These are phyloP conservation scores for Orthosia incerta DNA, from an alignment of 2,888 invertebrate genomes.

Conservation along the genomic window DNA sequence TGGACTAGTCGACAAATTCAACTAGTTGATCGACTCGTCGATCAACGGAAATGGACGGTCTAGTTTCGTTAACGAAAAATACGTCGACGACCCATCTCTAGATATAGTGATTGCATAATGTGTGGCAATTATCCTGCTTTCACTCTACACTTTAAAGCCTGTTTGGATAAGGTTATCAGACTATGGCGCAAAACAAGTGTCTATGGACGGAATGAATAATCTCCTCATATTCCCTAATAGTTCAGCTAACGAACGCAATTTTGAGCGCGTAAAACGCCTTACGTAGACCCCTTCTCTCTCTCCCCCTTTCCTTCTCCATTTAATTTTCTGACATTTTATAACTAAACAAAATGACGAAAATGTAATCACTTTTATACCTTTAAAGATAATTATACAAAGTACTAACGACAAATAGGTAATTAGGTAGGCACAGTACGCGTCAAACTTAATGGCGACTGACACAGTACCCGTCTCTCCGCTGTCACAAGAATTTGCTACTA, in stretches of 20 bases:
- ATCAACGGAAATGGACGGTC: too few species aligned
- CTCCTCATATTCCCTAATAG: background rate
- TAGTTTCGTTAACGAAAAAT: too few species aligned
- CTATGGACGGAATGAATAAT: conserved; percentile 10
- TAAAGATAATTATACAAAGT: background rate
- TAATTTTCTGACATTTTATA: conserved; percentile 2
- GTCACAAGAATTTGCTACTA: background rate
- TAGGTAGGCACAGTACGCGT: background rate
- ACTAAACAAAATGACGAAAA: conserved; percentile 13
- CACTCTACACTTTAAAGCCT: background rate
- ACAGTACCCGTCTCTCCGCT: background rate
- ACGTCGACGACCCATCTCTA: too few species aligned
- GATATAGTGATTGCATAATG: too few species aligned
- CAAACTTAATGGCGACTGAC: background rate
- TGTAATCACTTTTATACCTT: background rate
- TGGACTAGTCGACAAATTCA: too few species aligned
- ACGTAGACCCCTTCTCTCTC: background rate
- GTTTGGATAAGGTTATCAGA: too few species aligned
- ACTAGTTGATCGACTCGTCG: too few species aligned
- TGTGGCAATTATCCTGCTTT: background rate
- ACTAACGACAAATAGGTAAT: background rate
- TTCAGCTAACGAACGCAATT: background rate
- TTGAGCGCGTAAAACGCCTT: background rate
- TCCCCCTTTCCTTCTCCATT: background rate
- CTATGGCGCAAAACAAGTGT: too few species aligned